phyloP scores from a whole-genome alignment of 2,888 invertebrate species.

The Micoletzkya japonica region DNA sequence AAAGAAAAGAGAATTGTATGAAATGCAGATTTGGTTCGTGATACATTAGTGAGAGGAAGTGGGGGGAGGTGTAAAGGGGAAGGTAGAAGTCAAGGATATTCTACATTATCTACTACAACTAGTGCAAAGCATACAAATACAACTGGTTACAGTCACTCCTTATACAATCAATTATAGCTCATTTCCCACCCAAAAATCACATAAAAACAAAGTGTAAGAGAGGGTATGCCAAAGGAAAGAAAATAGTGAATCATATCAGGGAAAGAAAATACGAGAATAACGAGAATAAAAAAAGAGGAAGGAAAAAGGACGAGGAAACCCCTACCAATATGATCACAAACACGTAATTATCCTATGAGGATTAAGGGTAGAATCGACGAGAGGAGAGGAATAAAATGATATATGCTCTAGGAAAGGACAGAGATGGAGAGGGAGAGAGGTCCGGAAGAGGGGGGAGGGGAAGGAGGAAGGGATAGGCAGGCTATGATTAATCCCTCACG shows the following conservation, averaged over 20 bases:
- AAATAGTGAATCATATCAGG: too few relatives aligned
- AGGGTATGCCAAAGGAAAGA: neutral
- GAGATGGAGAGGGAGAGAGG: neutral
- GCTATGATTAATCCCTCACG: too few relatives aligned
- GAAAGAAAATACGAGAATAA: too few relatives aligned
- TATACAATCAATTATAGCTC: too few relatives aligned
- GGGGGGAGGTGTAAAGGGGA: slow-evolving; percentile 4
- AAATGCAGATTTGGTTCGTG: neutral
- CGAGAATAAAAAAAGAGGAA: neutral
- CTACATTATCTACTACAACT: too few relatives aligned
- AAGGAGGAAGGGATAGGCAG: too few relatives aligned
- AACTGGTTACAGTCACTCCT: too few relatives aligned
- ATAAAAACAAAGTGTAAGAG: neutral
- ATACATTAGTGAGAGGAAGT: slow-evolving; percentile 7
- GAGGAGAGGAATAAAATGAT: too few relatives aligned
- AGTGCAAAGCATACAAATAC: too few relatives aligned
- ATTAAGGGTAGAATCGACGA: neutral
- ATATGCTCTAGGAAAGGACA: neutral
- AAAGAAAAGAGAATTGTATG: neutral
- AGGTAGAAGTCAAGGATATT: too few relatives aligned
- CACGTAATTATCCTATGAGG: neutral
- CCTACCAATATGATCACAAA: neutral
- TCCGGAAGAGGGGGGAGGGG: neutral
- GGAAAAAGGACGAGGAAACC: neutral
- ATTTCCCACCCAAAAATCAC: too few relatives aligned